These are phyloP conservation scores for Nemoura dubitans DNA, from an alignment of 2,888 invertebrate genomes.

Conservation along the genomic window DNA sequence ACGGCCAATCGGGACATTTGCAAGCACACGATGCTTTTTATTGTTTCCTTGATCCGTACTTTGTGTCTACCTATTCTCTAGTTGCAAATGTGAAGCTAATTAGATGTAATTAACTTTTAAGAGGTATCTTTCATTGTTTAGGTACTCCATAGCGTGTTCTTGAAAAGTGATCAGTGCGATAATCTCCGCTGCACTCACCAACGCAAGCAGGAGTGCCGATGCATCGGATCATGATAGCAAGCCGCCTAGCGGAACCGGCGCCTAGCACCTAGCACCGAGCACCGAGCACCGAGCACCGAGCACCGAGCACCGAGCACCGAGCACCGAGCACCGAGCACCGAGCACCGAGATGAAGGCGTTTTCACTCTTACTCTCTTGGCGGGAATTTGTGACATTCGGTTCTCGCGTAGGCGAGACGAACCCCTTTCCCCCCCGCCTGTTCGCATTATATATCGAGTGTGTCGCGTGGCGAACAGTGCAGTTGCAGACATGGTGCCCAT, in stretches of 20 bases:
- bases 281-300: no score
- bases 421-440: not conserved
- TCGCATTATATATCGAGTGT: conserved; percentile 15
- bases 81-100: not conserved
- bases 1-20: no score
- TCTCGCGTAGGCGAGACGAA: not conserved
- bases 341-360: not conserved
- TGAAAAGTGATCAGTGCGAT: not conserved
- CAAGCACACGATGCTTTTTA: not conserved
- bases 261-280: no score
- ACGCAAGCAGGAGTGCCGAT: not conserved
- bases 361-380: conserved; percentile 26
- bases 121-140: not conserved
- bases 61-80: not conserved
- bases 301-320: no score
- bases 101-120: not conserved
- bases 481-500: not conserved
- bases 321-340: not conserved
- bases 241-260: no score
- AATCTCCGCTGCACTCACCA: not conserved
- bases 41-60: not conserved
- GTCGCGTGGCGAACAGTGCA: not conserved
- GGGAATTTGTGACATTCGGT: conserved; percentile 9
- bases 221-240: no score
- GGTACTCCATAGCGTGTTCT: not conserved